These are phyloP conservation scores for Acronicta leporina DNA, from an alignment of 2,888 invertebrate species.

Conservation along the genomic window DNA sequence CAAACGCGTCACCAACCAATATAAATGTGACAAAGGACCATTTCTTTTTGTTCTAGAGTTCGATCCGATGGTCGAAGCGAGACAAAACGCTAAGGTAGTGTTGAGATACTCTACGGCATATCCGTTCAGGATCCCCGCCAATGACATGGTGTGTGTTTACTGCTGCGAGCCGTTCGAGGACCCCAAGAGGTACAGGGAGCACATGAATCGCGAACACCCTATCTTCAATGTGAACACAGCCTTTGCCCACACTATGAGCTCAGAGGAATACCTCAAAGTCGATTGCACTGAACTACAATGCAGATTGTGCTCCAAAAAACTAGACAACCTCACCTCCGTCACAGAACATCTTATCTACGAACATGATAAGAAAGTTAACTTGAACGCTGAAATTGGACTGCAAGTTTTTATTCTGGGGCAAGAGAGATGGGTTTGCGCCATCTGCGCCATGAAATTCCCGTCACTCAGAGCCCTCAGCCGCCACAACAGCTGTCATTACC, in stretches of 20 bases:
- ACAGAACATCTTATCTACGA: conserved; percentile 63
- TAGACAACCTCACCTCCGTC: conserved; percentile 55
- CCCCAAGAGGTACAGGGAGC: conserved; percentile 67
- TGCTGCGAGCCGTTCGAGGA: conserved; percentile 69
- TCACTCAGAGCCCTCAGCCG: conserved; percentile 65
- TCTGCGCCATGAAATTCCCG: conserved; percentile 63
- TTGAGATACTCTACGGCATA: conserved; percentile 73
- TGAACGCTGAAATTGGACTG: conserved; percentile 64
- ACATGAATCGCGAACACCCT: conserved; percentile 69
- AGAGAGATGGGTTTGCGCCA: conserved; percentile 67
- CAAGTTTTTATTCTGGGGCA: conserved; percentile 67
- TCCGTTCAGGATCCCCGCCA: conserved; percentile 73
- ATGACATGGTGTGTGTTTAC: conserved; percentile 73
- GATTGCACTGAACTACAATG: conserved; percentile 75
- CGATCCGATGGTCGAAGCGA: conserved; percentile 69
- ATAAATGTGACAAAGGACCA: conserved; percentile 56
- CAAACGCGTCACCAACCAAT: conserved; percentile 22
- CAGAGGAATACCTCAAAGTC: conserved; percentile 62
- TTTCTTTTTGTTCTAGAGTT: conserved; percentile 79
- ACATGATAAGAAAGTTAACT: conserved; percentile 59
- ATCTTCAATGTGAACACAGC: conserved; percentile 66
- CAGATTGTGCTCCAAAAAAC: conserved; percentile 63
- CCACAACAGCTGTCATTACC: conserved; percentile 69
- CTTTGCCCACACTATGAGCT: conserved; percentile 59
- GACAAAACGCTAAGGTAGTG: conserved; percentile 72